Evolutionary conservation across 2,888 invertebrate species (phyloP).

Genomic region (Bembecia ichneumoniformis): DNA sequence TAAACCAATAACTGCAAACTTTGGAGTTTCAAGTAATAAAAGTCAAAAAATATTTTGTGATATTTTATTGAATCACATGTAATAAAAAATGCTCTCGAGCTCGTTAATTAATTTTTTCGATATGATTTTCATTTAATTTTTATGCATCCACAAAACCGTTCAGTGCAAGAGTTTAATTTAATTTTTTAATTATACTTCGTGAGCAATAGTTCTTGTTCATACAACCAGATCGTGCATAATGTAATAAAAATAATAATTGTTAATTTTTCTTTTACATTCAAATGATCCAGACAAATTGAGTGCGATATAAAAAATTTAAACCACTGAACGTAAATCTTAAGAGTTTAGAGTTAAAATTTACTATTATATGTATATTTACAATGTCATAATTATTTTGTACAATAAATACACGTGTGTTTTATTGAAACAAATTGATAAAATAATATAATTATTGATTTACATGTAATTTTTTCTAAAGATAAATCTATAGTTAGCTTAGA

Average conservation of each 20-base stretch:
- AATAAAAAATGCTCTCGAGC: conserved; percentile 32
- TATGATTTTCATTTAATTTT: neutral
- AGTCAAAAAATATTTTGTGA: conserved; percentile 5
- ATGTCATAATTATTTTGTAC: conserved; percentile 3
- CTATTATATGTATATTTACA: too few species aligned
- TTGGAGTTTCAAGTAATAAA: neutral
- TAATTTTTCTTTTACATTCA: neutral
- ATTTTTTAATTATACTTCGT: conserved; percentile 16
- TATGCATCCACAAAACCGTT: conserved; percentile 8
- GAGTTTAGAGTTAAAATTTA: too few species aligned
- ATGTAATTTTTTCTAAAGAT: neutral
- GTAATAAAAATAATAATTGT: neutral
- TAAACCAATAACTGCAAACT: too few species aligned
- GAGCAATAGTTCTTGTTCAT: conserved; percentile 26
- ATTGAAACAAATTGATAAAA: neutral
- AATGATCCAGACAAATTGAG: neutral
- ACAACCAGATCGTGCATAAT: conserved; percentile 21
- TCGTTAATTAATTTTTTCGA: neutral
- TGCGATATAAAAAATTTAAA: too few species aligned
- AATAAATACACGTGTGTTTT: conserved; percentile 3
- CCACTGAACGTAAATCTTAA: too few species aligned
- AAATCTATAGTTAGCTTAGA: conserved; percentile 5
- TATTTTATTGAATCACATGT: conserved; percentile 49
- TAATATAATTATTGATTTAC: neutral
- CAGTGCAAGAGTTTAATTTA: conserved; percentile 22